A percentile compares a stretch with the other conserved stretches of the same genome.
These are phyloP conservation scores for Dryas iulia DNA, from an alignment of 1,140 invertebrate genomes.

Conservation along the genomic window DNA sequence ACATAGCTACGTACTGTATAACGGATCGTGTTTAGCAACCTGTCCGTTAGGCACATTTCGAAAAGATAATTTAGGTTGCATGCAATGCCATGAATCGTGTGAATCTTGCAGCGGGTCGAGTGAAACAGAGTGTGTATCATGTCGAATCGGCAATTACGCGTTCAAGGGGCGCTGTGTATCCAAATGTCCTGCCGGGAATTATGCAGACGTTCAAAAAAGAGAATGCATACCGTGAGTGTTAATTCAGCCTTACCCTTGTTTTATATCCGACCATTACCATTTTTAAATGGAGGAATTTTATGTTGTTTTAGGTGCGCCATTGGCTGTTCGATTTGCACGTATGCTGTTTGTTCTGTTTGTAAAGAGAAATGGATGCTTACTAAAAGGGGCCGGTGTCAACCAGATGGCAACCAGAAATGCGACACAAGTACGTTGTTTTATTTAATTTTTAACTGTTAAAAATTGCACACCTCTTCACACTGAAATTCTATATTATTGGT, in stretches of 20 bases:
- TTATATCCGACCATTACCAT: constrained; percentile 32
- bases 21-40: constrained; percentile 88
- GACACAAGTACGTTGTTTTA: constrained; percentile 71
- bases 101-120: constrained; percentile 90
- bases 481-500: too few species aligned
- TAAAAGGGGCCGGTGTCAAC: constrained; percentile 85
- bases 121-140: constrained; percentile 89
- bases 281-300: constrained; percentile 30
- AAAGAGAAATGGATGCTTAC: constrained; percentile 86
- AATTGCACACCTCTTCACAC: too few species aligned
- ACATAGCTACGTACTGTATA: constrained; percentile 88
- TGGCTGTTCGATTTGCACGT: constrained; percentile 86
- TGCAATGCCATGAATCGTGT: constrained; percentile 88
- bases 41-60: constrained; percentile 90
- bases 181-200: constrained; percentile 86
- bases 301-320: constrained; percentile 83
- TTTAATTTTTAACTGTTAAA: background rate
- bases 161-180: constrained; percentile 83
- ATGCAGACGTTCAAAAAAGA: constrained; percentile 85
- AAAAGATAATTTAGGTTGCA: constrained; percentile 88
- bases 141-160: constrained; percentile 84
- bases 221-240: constrained; percentile 83
- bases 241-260: constrained; percentile 31
- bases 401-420: constrained; percentile 85
- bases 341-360: constrained; percentile 84